phyloP scores from a whole-genome alignment of 2,113 vertebrate species.

The Chaetodon trifascialis region DNA sequence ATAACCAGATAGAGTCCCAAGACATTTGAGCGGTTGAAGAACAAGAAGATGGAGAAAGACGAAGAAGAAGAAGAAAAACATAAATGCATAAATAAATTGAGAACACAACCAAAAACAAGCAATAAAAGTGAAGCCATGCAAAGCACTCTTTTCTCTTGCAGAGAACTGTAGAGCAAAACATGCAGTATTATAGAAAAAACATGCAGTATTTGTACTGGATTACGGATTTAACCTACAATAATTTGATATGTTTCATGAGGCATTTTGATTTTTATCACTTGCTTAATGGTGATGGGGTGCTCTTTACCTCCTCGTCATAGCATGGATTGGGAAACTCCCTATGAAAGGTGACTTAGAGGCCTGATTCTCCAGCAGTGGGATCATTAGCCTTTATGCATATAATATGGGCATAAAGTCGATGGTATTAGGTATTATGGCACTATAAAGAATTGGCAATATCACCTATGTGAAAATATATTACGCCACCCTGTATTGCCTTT shows the following conservation, averaged over 20 bases:
- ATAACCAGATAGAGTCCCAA: conserved; percentile 71
- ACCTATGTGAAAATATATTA: conserved; percentile 31
- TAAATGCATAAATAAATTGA: neutral
- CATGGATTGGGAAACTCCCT: neutral
- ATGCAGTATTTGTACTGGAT: neutral
- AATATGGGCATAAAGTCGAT: conserved; percentile 22
- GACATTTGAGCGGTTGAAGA: conserved; percentile 65
- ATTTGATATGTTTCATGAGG: neutral
- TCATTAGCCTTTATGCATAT: conserved; percentile 40
- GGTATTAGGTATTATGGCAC: conserved; percentile 33
- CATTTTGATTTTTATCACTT: neutral
- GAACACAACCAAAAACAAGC: neutral
- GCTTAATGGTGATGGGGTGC: neutral
- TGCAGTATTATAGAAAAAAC: neutral
- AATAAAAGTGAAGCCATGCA: conserved; percentile 14
- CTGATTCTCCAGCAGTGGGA: conserved; percentile 13
- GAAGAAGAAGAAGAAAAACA: conserved; percentile 17
- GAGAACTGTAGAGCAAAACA: conserved; percentile 8
- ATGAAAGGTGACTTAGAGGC: conserved; percentile 8
- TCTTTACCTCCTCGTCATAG: neutral
- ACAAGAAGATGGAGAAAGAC: conserved; percentile 33
- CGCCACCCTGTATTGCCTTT: conserved; percentile 24
- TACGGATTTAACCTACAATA: neutral
- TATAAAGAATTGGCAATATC: conserved; percentile 45
- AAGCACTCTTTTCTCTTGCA: neutral